Conservation (phyloP, 2,888 invertebrate species). For the Dorcus hopei region DNA sequence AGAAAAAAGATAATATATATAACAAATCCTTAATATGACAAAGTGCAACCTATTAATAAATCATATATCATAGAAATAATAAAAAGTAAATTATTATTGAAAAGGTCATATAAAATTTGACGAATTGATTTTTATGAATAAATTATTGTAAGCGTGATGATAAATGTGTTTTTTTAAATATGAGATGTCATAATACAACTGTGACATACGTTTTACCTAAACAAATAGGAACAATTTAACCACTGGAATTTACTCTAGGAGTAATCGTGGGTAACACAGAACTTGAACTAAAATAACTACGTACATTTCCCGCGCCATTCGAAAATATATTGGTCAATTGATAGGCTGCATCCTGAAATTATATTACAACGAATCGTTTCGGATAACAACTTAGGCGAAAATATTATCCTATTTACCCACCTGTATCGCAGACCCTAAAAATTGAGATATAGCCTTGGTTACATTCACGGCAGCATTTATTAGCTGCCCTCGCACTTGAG, state of each 20-base stretch:
- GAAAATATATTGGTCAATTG: slow-evolving; percentile 34
- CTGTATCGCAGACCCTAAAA: slow-evolving; percentile 75
- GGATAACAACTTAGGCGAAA: neutral
- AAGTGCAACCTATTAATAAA: no score
- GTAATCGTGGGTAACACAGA: slow-evolving; percentile 10
- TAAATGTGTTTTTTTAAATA: no score
- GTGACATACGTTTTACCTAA: no score
- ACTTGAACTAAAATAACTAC: slow-evolving; percentile 24
- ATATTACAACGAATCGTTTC: slow-evolving; percentile 4
- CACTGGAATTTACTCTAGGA: slow-evolving; percentile 17
- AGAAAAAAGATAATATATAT: no score
- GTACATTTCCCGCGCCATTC: slow-evolving; percentile 29
- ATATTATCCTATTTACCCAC: slow-evolving; percentile 45
- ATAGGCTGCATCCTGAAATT: slow-evolving; percentile 37
- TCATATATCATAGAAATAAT: no score
- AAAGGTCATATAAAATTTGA: neutral
- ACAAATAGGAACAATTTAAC: slow-evolving; percentile 14
- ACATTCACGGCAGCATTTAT: slow-evolving; percentile 74
- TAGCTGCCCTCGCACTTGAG: slow-evolving; percentile 52
- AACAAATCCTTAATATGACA: no score
- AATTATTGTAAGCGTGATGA: neutral
- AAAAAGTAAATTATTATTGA: no score
- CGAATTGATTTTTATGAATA: neutral
- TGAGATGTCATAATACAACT: no score
- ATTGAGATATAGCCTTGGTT: slow-evolving; percentile 73